These are phyloP conservation scores for Hypena proboscidalis DNA, from an alignment of 2,888 invertebrate genomes.

Conservation along the genomic window DNA sequence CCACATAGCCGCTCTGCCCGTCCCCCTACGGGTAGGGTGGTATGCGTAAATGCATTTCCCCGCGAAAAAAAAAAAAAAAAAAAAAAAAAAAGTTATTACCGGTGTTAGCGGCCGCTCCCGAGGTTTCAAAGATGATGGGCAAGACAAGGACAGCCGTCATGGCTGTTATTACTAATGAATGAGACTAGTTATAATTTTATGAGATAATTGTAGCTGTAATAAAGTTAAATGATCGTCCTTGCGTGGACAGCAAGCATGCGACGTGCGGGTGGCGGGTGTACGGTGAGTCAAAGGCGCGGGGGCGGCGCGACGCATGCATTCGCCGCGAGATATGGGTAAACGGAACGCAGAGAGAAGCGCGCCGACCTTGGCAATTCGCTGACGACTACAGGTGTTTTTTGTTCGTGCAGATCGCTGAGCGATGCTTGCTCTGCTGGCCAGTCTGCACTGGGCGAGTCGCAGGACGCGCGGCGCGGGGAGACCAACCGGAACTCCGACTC, in stretches of 20 bases:
- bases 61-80: too few species aligned
- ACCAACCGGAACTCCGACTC: conserved; percentile 66
- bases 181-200: conserved; percentile 6
- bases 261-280: conserved; percentile 51
- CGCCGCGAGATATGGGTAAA: conserved; percentile 84
- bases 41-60: too few species aligned
- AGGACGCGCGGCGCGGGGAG: conserved; percentile 53
- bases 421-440: conserved; percentile 61
- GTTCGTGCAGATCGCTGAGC: conserved; percentile 72
- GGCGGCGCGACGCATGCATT: conserved; percentile 73
- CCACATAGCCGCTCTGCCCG: too few species aligned
- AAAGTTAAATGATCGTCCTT: conserved; percentile 62
- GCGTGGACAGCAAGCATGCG: conserved; percentile 55
- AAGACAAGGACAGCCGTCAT: too few species aligned
- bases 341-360: conserved; percentile 77
- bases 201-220: conserved; percentile 29
- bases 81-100: too few species aligned
- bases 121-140: neutral
- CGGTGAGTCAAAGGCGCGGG: conserved; percentile 73
- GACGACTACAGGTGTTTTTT: conserved; percentile 84
- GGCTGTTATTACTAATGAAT: neutral
- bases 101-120: too few species aligned
- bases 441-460: conserved; percentile 47
- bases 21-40: too few species aligned
- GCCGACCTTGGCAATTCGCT: conserved; percentile 80